Conservation (phyloP, 2,113 vertebrate genomes). For the Sinocyclocheilus maitianheensis region DNA sequence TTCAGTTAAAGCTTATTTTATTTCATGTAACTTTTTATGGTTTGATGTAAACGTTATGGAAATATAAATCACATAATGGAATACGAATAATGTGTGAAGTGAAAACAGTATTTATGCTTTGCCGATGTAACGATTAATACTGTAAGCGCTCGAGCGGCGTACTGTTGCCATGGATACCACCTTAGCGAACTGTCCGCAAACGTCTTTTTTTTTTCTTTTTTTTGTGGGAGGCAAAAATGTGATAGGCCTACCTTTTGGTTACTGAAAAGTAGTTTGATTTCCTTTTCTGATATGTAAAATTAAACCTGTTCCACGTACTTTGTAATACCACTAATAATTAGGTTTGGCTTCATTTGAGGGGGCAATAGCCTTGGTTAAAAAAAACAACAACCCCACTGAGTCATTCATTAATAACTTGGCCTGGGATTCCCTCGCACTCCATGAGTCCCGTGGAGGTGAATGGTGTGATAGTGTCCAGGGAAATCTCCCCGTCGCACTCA, state of each 20-base stretch:
- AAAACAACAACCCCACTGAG: neutral
- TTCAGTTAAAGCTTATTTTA: no score
- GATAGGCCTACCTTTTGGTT: neutral
- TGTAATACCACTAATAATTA: neutral
- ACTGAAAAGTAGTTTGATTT: neutral
- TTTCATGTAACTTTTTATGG: no score
- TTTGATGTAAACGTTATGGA: no score
- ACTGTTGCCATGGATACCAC: no score
- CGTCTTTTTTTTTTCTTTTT: no score
- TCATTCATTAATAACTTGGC: conserved; percentile 53
- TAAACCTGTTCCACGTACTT: neutral
- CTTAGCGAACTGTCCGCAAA: no score
- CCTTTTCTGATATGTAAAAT: neutral
- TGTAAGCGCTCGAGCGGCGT: no score
- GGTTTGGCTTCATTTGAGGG: neutral
- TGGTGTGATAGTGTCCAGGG: conserved; percentile 62
- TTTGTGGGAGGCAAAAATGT: neutral
- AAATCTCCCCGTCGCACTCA: conserved; percentile 67
- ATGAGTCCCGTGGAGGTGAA: conserved; percentile 48
- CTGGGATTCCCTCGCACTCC: conserved; percentile 64
- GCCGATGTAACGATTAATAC: neutral
- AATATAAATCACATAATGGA: no score
- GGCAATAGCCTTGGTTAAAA: neutral
- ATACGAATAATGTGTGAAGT: no score
- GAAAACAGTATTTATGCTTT: no score